These are phyloP conservation scores for Neomorphus geoffroyi DNA, from an alignment of 2,797 vertebrate genomes.

Conservation along the genomic window DNA sequence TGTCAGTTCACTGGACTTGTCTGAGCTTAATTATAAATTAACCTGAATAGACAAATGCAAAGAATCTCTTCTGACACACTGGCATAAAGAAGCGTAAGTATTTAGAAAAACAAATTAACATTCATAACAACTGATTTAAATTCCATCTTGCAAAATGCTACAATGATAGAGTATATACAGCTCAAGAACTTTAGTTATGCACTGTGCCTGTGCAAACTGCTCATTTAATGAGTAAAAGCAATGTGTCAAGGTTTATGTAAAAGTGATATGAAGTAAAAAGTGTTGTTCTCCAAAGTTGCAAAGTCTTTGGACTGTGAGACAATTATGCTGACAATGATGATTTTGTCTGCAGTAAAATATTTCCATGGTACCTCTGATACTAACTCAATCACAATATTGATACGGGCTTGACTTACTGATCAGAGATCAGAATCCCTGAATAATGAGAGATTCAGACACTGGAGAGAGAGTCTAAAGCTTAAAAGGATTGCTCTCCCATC, in stretches of 20 bases:
- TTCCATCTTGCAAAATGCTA: neutral
- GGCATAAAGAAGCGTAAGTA: neutral
- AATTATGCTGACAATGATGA: neutral
- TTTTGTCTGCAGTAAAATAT: neutral
- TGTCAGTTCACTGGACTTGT: neutral
- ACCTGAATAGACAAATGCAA: neutral
- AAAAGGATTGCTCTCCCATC: neutral
- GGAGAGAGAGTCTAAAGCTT: neutral
- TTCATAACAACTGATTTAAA: neutral
- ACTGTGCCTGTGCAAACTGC: neutral
- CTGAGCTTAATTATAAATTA: neutral
- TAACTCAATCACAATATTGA: neutral
- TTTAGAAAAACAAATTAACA: neutral
- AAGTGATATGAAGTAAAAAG: neutral
- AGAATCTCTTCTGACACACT: neutral
- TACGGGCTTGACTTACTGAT: neutral
- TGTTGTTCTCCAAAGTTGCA: neutral
- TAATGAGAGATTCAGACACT: neutral
- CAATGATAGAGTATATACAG: neutral
- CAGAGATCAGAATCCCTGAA: neutral
- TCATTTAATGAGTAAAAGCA: neutral
- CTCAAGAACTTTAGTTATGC: neutral
- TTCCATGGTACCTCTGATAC: neutral
- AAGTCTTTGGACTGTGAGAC: neutral
- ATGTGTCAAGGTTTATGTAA: neutral